A percentile compares a stretch with the other conserved stretches of the same genome.
phyloP scores from a whole-genome alignment of 2,888 invertebrate species.

The Thecocarcelia acutangulata region DNA sequence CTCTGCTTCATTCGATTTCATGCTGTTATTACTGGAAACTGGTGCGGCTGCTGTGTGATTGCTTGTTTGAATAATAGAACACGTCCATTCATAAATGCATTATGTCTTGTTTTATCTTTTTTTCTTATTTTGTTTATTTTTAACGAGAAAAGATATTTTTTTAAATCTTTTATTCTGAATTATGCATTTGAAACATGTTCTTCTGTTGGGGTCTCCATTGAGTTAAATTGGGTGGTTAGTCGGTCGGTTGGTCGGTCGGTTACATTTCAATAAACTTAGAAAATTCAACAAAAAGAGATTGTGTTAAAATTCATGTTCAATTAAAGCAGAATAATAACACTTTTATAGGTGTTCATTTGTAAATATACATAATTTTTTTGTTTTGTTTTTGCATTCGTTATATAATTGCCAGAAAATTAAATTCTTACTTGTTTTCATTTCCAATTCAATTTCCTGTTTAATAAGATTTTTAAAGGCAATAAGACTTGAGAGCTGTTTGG shows the following conservation, averaged over 20 bases:
- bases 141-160: background rate
- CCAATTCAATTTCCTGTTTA: constrained; percentile 16
- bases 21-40: background rate
- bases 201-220: background rate
- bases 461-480: background rate
- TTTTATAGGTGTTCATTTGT: background rate
- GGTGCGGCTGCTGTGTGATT: background rate
- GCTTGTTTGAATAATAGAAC: constrained; percentile 30
- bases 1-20: constrained; percentile 9
- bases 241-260: too few relatives aligned
- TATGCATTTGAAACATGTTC: constrained; percentile 22
- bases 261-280: background rate
- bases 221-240: constrained; percentile 2
- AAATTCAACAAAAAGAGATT: background rate
- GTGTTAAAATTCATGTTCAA: too few relatives aligned
- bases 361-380: background rate
- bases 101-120: background rate
- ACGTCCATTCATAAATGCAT: constrained; percentile 41
- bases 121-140: too few relatives aligned
- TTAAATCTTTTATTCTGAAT: constrained; percentile 1
- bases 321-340: background rate
- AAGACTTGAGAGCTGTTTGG: background rate
- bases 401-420: constrained; percentile 24
- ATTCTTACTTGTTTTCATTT: background rate
- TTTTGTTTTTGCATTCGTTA: background rate